A percentile compares a stretch with the other conserved stretches of the same genome.
Evolutionary conservation across 1,140 invertebrate species (phyloP).

Genomic region (Caenorhabditis inopinata): DNA sequence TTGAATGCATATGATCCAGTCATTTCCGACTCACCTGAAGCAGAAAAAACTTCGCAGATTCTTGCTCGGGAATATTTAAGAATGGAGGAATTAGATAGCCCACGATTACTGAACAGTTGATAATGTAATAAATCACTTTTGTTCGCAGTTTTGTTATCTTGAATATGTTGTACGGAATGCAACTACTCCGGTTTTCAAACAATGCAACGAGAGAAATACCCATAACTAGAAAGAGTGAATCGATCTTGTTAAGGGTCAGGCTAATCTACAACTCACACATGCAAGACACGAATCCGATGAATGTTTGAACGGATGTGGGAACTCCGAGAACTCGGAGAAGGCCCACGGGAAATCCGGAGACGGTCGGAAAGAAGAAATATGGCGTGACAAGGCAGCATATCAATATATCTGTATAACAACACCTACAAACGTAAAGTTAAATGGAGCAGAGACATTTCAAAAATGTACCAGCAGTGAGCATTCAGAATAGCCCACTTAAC

Average conservation of each 20-base stretch:
- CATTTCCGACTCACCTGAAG: neutral
- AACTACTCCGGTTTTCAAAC: constrained; percentile 9
- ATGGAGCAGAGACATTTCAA: too few relatives aligned
- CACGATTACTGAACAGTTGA: neutral
- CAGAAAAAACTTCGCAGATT: neutral
- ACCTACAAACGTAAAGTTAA: too few relatives aligned
- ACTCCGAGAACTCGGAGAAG: neutral
- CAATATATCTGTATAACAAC: neutral
- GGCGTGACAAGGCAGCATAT: neutral
- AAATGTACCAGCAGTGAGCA: too few relatives aligned
- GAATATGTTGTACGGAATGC: neutral
- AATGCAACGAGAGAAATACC: neutral
- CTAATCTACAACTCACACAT: neutral
- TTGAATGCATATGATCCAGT: too few relatives aligned
- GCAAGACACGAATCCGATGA: neutral
- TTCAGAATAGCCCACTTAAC: too few relatives aligned
- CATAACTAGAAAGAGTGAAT: neutral
- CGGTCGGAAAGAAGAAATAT: neutral
- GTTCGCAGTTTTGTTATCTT: neutral
- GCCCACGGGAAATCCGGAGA: neutral
- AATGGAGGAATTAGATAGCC: neutral
- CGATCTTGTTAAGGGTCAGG: too few relatives aligned
- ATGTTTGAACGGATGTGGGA: neutral
- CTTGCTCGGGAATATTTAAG: neutral
- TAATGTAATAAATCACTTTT: neutral